These are phyloP conservation scores for Parotocinclus haroldoi DNA, from an alignment of 2,797 vertebrate species.

Conservation along the genomic window DNA sequence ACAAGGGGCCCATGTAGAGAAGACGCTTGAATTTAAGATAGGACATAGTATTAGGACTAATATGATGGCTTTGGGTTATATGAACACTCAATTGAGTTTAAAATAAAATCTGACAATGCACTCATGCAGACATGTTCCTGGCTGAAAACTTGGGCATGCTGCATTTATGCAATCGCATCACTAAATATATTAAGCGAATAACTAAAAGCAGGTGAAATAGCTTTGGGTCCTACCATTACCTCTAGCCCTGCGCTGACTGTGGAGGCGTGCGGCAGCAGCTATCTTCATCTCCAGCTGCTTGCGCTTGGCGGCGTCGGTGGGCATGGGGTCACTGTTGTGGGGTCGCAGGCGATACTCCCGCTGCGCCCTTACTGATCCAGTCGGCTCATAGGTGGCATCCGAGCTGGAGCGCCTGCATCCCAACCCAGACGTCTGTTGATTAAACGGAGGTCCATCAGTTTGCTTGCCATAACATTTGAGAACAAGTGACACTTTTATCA, in stretches of 20 bases:
- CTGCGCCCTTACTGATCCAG: constrained; percentile 78
- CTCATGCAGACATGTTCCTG: neutral
- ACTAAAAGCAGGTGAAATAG: neutral
- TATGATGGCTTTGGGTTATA: constrained; percentile 12
- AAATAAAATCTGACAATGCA: neutral
- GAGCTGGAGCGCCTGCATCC: constrained; percentile 86
- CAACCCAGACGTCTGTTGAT: constrained; percentile 63
- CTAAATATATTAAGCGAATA: neutral
- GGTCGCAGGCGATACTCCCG: constrained; percentile 83
- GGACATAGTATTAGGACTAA: no score
- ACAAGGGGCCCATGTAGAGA: no score
- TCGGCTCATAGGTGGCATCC: constrained; percentile 77
- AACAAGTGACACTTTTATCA: no score
- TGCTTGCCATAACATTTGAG: neutral
- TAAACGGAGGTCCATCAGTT: constrained; percentile 32
- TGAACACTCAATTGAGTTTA: constrained; percentile 4
- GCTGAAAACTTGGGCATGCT: neutral
- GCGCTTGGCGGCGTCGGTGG: constrained; percentile 81
- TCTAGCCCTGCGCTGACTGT: constrained; percentile 74
- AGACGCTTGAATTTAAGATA: no score
- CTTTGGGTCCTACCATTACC: constrained; percentile 61
- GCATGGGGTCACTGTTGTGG: constrained; percentile 88
- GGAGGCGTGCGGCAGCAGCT: constrained; percentile 77
- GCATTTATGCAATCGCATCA: neutral
- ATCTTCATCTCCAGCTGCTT: constrained; percentile 93